Percentiles rank a stretch among this genome's conserved stretches.
These are phyloP conservation scores for Brachionus rubens DNA, from an alignment of 1,140 invertebrate genomes.

Conservation along the genomic window DNA sequence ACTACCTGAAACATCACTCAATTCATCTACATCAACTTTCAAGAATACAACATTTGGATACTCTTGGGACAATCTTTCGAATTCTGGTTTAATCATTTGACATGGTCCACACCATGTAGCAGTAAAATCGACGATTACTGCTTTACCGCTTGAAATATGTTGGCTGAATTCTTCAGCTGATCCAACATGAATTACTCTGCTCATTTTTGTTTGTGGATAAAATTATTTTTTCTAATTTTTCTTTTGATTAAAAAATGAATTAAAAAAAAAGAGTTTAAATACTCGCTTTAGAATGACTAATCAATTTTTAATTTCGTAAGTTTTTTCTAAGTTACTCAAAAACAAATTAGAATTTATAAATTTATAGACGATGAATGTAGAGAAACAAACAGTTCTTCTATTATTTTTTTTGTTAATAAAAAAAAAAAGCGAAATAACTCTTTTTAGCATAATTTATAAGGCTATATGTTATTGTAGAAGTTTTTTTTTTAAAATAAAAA, in stretches of 20 bases:
- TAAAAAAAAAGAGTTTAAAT: too few relatives aligned
- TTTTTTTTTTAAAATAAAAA: not conserved
- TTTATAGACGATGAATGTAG: too few relatives aligned
- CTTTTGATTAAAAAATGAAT: not conserved
- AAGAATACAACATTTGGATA: constrained; percentile 34
- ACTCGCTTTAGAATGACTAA: too few relatives aligned
- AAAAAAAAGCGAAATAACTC: not conserved
- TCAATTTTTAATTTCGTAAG: too few relatives aligned
- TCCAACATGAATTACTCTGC: not conserved
- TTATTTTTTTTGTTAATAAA: too few relatives aligned
- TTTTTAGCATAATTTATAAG: constrained; percentile 37
- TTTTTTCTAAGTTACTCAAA: constrained; percentile 6
- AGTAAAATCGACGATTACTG: constrained; percentile 34
- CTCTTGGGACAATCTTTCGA: not conserved
- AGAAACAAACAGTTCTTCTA: too few relatives aligned
- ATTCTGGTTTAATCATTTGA: constrained; percentile 31
- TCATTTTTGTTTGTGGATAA: not conserved
- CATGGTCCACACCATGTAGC: constrained; percentile 40
- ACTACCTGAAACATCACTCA: constrained; percentile 10
- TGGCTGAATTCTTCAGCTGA: constrained; percentile 7
- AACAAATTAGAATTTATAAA: too few relatives aligned
- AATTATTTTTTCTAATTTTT: not conserved
- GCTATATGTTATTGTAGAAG: not conserved
- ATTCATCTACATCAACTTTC: constrained; percentile 45
- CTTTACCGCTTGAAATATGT: not conserved